Evolutionary conservation across 2,113 vertebrate genomes (phyloP).

Genomic region (human (Homo sapiens)): GRCh38 chr6:6397501-6398000

Average conservation of each 20-base stretch:
- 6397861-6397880: background rate
- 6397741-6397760: background rate
- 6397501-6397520: background rate
- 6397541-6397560: background rate
- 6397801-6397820: background rate
- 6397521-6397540: background rate
- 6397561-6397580: background rate
- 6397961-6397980: background rate
- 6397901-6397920: background rate
- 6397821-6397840: background rate
- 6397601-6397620: rapidly evolving
- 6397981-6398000: background rate
- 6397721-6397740: background rate
- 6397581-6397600: background rate
- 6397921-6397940: background rate
- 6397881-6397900: background rate
- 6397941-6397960: background rate
- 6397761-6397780: background rate
- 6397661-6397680: background rate
- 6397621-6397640: background rate
- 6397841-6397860: background rate
- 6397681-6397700: background rate
- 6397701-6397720: background rate
- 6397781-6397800: background rate
- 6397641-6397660: background rate